These are phyloP conservation scores for Baryphthengus martii DNA, from an alignment of 2,113 vertebrate species.

Conservation along the genomic window DNA sequence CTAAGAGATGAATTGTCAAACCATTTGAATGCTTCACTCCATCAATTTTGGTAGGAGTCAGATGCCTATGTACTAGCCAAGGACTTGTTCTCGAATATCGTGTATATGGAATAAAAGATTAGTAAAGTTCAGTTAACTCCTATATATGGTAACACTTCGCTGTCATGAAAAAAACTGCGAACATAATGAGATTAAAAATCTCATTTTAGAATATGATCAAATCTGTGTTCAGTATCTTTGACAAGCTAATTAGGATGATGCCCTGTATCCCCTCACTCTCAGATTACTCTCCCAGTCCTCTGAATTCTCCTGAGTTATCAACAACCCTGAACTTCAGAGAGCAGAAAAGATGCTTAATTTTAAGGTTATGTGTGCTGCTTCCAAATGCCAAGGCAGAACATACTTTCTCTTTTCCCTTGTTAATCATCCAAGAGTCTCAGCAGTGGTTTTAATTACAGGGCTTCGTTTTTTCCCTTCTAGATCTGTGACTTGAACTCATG, in stretches of 20 bases:
- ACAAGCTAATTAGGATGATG: background rate
- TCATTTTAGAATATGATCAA: background rate
- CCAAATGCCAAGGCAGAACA: background rate
- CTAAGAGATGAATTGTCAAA: rapidly evolving
- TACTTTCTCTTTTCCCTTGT: background rate
- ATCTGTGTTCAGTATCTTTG: background rate
- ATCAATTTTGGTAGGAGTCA: background rate
- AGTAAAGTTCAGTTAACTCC: background rate
- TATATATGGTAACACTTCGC: background rate
- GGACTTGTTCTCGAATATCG: background rate
- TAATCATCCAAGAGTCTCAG: background rate
- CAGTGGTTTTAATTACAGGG: background rate
- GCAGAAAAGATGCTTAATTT: background rate
- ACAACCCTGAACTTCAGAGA: background rate
- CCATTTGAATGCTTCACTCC: background rate
- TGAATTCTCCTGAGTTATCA: background rate
- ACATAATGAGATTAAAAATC: background rate
- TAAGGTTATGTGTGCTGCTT: background rate
- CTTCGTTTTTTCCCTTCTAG: background rate
- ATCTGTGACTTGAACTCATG: background rate
- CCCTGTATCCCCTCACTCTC: background rate
- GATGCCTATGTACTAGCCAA: rapidly evolving
- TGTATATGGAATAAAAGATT: background rate
- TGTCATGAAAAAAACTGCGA: background rate
- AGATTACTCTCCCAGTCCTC: background rate